Base-by-base conservation (phyloP, 2,888 invertebrate species). In the Drosophila dives region DNA sequence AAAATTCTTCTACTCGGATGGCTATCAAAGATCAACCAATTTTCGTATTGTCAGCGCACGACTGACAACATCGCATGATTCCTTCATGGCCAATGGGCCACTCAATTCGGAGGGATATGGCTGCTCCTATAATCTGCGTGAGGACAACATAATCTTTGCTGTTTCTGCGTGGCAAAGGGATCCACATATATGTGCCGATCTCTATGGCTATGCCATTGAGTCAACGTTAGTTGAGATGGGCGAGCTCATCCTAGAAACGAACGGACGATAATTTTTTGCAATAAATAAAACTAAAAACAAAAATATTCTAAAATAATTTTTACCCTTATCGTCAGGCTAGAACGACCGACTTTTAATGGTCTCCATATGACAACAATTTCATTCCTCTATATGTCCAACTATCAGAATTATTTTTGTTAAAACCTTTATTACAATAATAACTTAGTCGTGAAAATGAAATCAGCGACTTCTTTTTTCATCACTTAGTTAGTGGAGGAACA, bases 41-140 rank as follows among this genome's bases (percentile, higher is more conserved):
- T 98, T 97, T 94, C 95, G 96, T 76, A 93, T 99, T 55, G 97
- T 98, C 3, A 97, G 98, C 17, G 98, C 98, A 7, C 93, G 97
- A 96, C 98, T 99, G 59, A 96, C 98, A 34, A 96, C 96, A 11
- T 95, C 95, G 87, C 95, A 96, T 91, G 95, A 96, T 79, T 95
- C 95, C 4, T 97, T 98, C 91, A 97, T 99, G 97, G 96, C 96
- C 89, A 99, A 97, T 92, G 99, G 97, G 0, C 98, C 99, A 0
- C 94, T 97, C 7, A 96, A 96, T 12, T 93, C 95, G 0, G 95
- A 98, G 92, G 98, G 99, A 17, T 99, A 99, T 92, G 98, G 97
- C 8, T 96, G 98, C 83, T 99, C 98, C 93, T 99, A 99, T 94
- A 99, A 99, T 94, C 98, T 98, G 7, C 95, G 97, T 60, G 93